Base-by-base conservation (phyloP, 2,888 invertebrate species). In the Rhagonycha fulva region DNA sequence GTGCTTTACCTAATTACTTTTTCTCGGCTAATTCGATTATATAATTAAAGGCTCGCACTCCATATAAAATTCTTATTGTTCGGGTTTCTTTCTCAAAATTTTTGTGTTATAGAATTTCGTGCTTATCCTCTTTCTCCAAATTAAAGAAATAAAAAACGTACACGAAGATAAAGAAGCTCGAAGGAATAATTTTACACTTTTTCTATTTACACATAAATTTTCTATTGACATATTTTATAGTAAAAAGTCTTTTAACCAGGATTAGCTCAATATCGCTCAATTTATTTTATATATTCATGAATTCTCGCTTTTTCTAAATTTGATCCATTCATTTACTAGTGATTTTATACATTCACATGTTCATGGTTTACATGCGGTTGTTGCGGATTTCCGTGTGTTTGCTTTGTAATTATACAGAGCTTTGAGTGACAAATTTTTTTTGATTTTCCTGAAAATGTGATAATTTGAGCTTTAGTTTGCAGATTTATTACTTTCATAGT, bases 241-340 rank as follows among this genome's bases (percentile, higher is more conserved):
- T 67, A 61, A 75, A 72, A 72, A 28, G 62, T 67, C 67, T 71
- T 76, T 75, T 72, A 73, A 73, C 72, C 77, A 75, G 76, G 79
- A 80, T 80, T 80, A 80, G 80, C 78, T 76, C 77, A 77, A 78
- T 75, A 76, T 76, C 76, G 76, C 76, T 76, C 78, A 77, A 80
- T 79, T 79, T 79, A 80, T 77, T 74, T 74, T 70, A 68, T 74
- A 76, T 73, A 74, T 73, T 76, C 78, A 79, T 80, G 80, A 79
- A 78, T 76, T 73, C 63, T 71, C 70, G 71, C 72, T 71, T 67
- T 47, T 76, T 79, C 76, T 76, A 30, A 47, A 47, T 47, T 47
- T 67, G 69, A 72, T 75, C 70, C 75, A 69, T 72, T 62, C 75
- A 68, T 75, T 77, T 66, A 23, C 70, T 77, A 47, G 63, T 75